Evolutionary conservation across 1,140 invertebrate species (phyloP).

Genomic region (Harpegnathos saltator): DNA sequence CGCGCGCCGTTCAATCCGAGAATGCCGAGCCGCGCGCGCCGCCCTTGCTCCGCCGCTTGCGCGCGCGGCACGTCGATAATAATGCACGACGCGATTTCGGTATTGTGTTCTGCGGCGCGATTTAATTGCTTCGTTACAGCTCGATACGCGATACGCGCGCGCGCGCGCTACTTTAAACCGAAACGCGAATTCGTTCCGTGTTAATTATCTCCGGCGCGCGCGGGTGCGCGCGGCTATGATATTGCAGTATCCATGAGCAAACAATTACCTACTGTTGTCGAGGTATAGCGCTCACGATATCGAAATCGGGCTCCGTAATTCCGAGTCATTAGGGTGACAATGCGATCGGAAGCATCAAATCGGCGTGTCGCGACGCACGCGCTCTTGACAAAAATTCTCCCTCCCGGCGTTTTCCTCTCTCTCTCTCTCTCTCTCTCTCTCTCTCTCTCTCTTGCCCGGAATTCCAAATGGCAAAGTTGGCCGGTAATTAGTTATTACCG

Average conservation of each 20-base stretch:
- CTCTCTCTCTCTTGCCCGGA: not conserved
- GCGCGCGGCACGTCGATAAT: conserved; percentile 8
- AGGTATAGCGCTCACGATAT: conserved; percentile 19
- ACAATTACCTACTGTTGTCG: conserved; percentile 37
- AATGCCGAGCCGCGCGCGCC: not conserved
- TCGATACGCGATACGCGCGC: conserved; percentile 6
- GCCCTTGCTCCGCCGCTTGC: not conserved
- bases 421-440: not conserved
- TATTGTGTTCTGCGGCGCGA: conserved; percentile 17
- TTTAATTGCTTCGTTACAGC: conserved; percentile 27
- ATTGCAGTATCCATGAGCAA: conserved; percentile 13
- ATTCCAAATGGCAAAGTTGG: conserved; percentile 4
- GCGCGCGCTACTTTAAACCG: conserved; percentile 8
- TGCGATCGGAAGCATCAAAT: conserved; percentile 45
- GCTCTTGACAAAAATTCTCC: not conserved
- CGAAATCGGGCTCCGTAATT: conserved; percentile 3
- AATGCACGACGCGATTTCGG: not conserved
- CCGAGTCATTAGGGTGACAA: conserved; percentile 25
- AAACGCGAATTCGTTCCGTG: conserved; percentile 15
- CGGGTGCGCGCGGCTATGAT: not conserved
- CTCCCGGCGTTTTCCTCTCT: not conserved
- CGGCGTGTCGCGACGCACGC: not conserved
- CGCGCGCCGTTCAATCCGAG: conserved; percentile 18
- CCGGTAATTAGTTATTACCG: conserved; percentile 41
- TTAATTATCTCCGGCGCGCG: conserved; percentile 42